Evolutionary conservation across 2,113 vertebrate species (phyloP).

Genomic region (Scatophagus argus): DNA sequence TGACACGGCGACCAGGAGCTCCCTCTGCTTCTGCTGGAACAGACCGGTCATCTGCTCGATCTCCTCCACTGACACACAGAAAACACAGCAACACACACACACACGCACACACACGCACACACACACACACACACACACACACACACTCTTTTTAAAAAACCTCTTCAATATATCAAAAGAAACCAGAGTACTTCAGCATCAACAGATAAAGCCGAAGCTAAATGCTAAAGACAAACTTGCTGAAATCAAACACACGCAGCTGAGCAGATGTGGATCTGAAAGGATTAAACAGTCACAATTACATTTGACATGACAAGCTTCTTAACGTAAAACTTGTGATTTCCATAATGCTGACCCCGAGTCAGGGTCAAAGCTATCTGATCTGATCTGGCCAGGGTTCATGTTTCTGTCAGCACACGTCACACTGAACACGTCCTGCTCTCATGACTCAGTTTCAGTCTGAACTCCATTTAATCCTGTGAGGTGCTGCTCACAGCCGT

Average conservation of each 20-base stretch:
- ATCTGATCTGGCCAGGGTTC: not conserved
- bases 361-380: not conserved
- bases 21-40: slow-evolving; percentile 96
- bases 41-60: slow-evolving; percentile 94
- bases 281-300: not conserved
- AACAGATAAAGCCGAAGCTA: not conserved
- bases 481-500: no score
- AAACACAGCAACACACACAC: not conserved
- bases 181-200: no score
- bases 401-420: not conserved
- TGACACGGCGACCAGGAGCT: slow-evolving; percentile 90
- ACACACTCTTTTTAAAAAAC: no score
- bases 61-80: slow-evolving; percentile 90
- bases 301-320: not conserved
- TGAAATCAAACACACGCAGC: not conserved
- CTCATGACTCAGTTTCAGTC: not conserved
- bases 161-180: no score
- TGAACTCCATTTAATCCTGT: no score
- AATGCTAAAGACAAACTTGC: not conserved
- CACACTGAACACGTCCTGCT: not conserved
- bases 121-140: no score
- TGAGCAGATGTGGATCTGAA: not conserved
- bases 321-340: slow-evolving; percentile 29
- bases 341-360: not conserved
- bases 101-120: not conserved